phyloP scores from a whole-genome alignment of 2,888 invertebrate species.

The Neocrepidodera transversa region DNA sequence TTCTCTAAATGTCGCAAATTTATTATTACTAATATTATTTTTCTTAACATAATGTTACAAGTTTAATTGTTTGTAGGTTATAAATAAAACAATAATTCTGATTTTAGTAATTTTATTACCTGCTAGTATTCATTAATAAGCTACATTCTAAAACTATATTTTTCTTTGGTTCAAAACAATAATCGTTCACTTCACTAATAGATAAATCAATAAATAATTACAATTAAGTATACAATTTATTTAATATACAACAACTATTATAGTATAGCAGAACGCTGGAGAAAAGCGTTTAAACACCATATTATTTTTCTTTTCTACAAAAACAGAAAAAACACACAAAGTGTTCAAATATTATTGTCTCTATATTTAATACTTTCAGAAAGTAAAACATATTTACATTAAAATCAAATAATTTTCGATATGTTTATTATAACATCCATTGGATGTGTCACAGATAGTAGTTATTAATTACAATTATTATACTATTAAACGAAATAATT shows the following conservation, averaged over 20 bases:
- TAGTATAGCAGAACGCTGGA: slow-evolving; percentile 43
- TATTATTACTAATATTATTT: no score
- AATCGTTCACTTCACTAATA: slow-evolving; percentile 42
- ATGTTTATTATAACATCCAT: slow-evolving; percentile 50
- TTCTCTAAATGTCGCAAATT: no score
- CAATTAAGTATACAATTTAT: slow-evolving; percentile 47
- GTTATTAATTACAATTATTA: slow-evolving; percentile 32
- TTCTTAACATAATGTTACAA: no score
- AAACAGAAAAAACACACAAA: slow-evolving; percentile 52
- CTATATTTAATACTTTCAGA: slow-evolving; percentile 54
- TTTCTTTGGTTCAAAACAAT: slow-evolving; percentile 54
- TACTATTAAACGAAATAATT: slow-evolving; percentile 14
- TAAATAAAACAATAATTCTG: slow-evolving; percentile 17
- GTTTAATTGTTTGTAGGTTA: no score
- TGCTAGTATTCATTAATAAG: slow-evolving; percentile 52
- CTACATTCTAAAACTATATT: slow-evolving; percentile 56
- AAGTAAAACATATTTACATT: slow-evolving; percentile 46
- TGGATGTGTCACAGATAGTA: slow-evolving; percentile 47
- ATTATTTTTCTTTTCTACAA: slow-evolving; percentile 48
- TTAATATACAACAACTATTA: slow-evolving; percentile 51
- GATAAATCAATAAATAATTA: slow-evolving; percentile 49
- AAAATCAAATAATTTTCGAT: slow-evolving; percentile 46
- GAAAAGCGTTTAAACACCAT: slow-evolving; percentile 50
- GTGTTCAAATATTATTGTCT: slow-evolving; percentile 55
- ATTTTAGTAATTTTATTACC: slow-evolving; percentile 47